phyloP scores from a whole-genome alignment of 2,113 vertebrate genomes.

The Syngnathoides biaculeatus region DNA sequence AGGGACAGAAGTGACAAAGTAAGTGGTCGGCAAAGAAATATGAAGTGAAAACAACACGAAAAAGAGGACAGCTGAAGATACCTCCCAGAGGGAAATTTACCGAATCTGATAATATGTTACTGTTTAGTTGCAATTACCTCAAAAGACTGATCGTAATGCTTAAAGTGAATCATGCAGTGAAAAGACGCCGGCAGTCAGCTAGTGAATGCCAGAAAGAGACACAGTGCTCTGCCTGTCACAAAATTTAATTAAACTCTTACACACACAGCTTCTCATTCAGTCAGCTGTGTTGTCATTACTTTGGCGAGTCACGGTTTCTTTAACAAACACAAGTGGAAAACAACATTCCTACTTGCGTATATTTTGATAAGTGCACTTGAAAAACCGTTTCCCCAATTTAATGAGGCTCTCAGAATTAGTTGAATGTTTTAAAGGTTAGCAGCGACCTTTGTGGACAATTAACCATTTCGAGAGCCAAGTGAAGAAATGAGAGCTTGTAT shows the following conservation, averaged over 20 bases:
- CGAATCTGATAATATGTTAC: not conserved
- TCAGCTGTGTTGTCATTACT: slow-evolving; percentile 35
- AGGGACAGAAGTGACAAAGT: slow-evolving; percentile 36
- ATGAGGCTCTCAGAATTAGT: slow-evolving; percentile 18
- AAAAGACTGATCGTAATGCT: slow-evolving; percentile 36
- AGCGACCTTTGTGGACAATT: slow-evolving; percentile 31
- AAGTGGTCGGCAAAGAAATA: slow-evolving; percentile 9
- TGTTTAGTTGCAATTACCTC: slow-evolving; percentile 20
- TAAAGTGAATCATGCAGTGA: slow-evolving; percentile 40
- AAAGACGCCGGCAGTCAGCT: slow-evolving; percentile 21
- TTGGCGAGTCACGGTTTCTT: slow-evolving; percentile 32
- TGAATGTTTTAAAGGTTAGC: slow-evolving; percentile 25
- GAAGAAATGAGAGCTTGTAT: slow-evolving; percentile 13
- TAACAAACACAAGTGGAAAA: slow-evolving; percentile 36
- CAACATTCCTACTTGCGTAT: slow-evolving; percentile 30
- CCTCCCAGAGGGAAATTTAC: not conserved
- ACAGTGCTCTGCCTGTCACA: slow-evolving; percentile 24
- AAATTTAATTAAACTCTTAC: slow-evolving; percentile 53
- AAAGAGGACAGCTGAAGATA: not conserved
- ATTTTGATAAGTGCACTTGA: slow-evolving; percentile 27
- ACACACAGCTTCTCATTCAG: slow-evolving; percentile 41
- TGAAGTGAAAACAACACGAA: slow-evolving; percentile 20
- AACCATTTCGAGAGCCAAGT: slow-evolving; percentile 2
- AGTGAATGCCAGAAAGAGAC: slow-evolving; percentile 22
- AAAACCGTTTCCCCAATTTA: slow-evolving; percentile 27